These are phyloP conservation scores for Bufotes viridis DNA, from an alignment of 2,797 vertebrate genomes.

Conservation along the genomic window DNA sequence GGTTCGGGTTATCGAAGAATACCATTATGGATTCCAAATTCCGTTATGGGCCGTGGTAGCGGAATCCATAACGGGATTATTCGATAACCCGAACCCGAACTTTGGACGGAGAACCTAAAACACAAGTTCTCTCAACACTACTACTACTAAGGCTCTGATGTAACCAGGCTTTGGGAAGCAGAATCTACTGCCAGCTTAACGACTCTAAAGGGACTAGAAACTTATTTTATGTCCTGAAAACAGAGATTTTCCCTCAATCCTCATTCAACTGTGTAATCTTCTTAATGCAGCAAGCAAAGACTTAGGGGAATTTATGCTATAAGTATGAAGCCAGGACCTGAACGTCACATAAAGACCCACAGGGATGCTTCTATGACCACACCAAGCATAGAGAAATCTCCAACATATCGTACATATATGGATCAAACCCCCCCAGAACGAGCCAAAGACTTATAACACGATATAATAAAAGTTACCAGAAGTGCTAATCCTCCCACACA, in stretches of 20 bases:
- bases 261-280: conserved; percentile 12
- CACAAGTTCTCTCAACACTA: no score
- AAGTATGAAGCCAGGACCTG: background rate
- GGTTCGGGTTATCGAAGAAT: no score
- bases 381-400: background rate
- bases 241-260: background rate
- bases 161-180: background rate
- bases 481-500: conserved; percentile 2
- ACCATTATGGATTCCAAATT: no score
- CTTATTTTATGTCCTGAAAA: background rate
- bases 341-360: background rate
- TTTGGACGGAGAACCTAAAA: no score
- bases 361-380: background rate
- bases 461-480: conserved; percentile 22
- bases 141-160: no score
- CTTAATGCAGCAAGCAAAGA: conserved; percentile 18
- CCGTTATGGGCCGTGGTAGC: no score
- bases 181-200: conserved; percentile 6
- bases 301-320: background rate
- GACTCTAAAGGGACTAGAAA: background rate
- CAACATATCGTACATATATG: background rate
- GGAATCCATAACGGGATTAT: no score
- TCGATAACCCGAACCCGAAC: no score
- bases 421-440: background rate
- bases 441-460: background rate